These are phyloP conservation scores for Bimastos eiseni DNA, from an alignment of 2,888 invertebrate species.

Conservation along the genomic window DNA sequence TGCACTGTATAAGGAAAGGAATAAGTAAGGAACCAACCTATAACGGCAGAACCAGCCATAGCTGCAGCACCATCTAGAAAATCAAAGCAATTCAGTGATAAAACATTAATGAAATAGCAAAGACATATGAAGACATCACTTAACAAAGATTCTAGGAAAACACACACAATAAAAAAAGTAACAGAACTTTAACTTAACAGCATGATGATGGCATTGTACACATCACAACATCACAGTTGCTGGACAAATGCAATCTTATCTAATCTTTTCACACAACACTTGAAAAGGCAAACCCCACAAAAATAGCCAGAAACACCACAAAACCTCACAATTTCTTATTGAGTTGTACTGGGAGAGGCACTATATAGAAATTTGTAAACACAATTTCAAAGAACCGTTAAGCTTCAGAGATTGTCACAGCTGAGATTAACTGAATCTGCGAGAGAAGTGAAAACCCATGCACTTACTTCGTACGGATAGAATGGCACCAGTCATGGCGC, in stretches of 20 bases:
- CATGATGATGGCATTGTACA: background rate
- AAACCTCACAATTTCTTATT: background rate
- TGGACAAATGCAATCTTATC: background rate
- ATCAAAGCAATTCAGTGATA: background rate
- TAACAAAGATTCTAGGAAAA: background rate
- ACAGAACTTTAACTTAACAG: background rate
- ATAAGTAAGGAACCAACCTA: slow-evolving; percentile 68
- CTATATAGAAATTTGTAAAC: too few species aligned
- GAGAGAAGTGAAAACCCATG: background rate
- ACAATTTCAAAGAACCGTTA: background rate
- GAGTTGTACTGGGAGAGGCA: background rate
- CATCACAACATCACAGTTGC: background rate
- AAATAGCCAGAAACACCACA: background rate
- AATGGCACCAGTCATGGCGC: slow-evolving; percentile 93
- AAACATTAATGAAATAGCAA: background rate
- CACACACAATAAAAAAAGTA: background rate
- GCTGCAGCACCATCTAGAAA: slow-evolving; percentile 65
- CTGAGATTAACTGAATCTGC: background rate
- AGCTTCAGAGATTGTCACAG: background rate
- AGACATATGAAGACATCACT: background rate
- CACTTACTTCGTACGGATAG: slow-evolving; percentile 82
- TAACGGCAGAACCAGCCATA: slow-evolving; percentile 85
- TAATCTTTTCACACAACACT: background rate
- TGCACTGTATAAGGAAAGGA: background rate
- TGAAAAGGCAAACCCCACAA: background rate